Evolutionary conservation across 2,888 invertebrate genomes (phyloP), one percentile per base, ranked within the genome.

Genomic region (Lasioglossum zephyrum): DNA sequence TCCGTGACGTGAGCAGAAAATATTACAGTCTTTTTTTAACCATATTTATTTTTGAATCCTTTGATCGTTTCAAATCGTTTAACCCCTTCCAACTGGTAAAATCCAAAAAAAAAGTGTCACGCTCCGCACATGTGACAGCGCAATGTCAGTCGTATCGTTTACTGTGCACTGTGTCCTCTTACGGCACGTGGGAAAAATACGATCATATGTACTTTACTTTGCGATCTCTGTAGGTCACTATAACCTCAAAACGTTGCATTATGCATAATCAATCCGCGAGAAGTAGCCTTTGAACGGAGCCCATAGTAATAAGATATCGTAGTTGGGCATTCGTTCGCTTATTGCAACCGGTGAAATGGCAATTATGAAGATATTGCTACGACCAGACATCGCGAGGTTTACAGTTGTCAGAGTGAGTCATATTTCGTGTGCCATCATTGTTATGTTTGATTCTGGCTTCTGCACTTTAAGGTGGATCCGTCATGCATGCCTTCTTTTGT

Each of bases 361-460:
- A 86, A 93, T 92, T 82, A 91, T 92, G 86, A 94, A 93, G 91
- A 92, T 93, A 89, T 87, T 94, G n/a, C 87, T 92, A 80, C 93
- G 94, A 22, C 89, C 93, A 72, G 91, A 92, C 81, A 91, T 94
- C 81, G 85, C 89, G 47, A 93, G 90, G 88, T 88, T 93, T 77
- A 89, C 91, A 77, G 93, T 94, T 79, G 88, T 89, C 69, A 92
- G 94, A 90, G 94, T 94, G 88, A 94, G 94, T 94, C 77, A 66
- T 69, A 76, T 78, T 85, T 74, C 53, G 63, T 75, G 73, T 41
- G 63, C 31, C 36, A n/a, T 76, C 78, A 57, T 86, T 83, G 70
- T 87, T 79, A 77, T 36, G 39, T 79, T 82, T 47, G 60, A 81
- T 82, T 84, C 41, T 73, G 53, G 70, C 87, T 86, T 82, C 76